phyloP scores from a whole-genome alignment of 2,113 vertebrate genomes.

The Phaetusa simplex region DNA sequence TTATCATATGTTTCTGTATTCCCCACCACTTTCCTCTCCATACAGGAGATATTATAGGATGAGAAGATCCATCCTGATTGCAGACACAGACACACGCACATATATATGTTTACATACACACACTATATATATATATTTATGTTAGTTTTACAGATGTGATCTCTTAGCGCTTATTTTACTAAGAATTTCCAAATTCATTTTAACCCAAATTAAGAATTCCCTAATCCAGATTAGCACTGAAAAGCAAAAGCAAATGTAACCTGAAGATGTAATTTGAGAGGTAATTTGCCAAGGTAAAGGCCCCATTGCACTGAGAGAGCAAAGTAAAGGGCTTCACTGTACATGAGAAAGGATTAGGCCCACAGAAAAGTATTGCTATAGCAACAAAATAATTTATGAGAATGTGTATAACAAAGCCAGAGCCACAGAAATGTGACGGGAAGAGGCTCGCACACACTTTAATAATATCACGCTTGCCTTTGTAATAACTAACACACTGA shows the following conservation, averaged over 20 bases:
- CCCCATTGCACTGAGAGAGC: not conserved
- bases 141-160: not conserved
- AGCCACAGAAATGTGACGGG: not conserved
- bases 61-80: not conserved
- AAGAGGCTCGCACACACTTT: not conserved
- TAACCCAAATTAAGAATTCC: not conserved
- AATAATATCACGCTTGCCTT: not conserved
- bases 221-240: not conserved
- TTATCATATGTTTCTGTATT: not conserved
- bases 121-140: too few relatives aligned
- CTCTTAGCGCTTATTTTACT: not conserved
- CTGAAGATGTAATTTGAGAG: not conserved
- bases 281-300: not conserved
- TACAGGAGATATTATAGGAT: not conserved
- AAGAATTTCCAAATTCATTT: not conserved
- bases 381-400: slow-evolving; percentile 60
- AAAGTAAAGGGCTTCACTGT: not conserved
- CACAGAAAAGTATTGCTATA: slow-evolving; percentile 60
- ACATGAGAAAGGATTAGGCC: slow-evolving; percentile 40
- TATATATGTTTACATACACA: rapidly evolving
- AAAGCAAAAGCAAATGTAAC: not conserved
- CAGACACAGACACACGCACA: not conserved
- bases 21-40: not conserved
- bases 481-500: not conserved
- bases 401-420: slow-evolving; percentile 35